Evolutionary conservation across 1,140 invertebrate species (phyloP), one percentile per base, ranked within the genome.

Genomic region (Globodera rostochiensis): DNA sequence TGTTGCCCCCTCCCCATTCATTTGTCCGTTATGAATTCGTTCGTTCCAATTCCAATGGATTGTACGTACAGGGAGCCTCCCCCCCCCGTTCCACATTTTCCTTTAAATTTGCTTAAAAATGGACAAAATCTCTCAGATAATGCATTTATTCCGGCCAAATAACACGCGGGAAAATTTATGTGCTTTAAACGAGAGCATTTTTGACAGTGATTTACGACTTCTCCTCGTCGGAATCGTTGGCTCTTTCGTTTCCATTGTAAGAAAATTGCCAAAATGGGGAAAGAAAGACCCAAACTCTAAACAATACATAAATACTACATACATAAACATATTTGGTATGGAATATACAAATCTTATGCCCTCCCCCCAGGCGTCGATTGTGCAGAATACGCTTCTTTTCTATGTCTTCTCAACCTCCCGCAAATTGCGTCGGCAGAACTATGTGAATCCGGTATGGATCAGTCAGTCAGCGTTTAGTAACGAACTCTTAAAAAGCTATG

Each of bases 341-440:
- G 5, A 80, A 50, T 15, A 81, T 36, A 50, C 6, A 7, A 77
- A 5, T 80, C 46, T 82, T 50, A n/a, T 80, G 36, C 19, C 5
- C 19, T 82, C 19, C 69, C 47, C 57, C 57, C 67, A 85, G 84
- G 50, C 76, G 13, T 83, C 80, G n/a, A 46, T 85, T 36, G 6
- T 84, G 21, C 50, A 87, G 76, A 86, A 86, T 76, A 19, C 80
- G 25, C 69, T 89, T 13, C 79, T 87, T 46, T 87, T 87, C 73
- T 87, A 89, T 74, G 88, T 87, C 19, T 87, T 87, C 64, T 79
- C 85, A 49, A 89, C 86, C 13, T 87, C 86, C 15, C 83, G 82
- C 49, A 88, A 89, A 64, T 82, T 87, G 21, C 80, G 86, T 8
- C 86, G 86, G 6, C 86, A 87, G 70, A 87, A 87, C 76, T 87